Base-by-base conservation (phyloP, 2,113 vertebrate genomes). In the Corydoras maculifer region DNA sequence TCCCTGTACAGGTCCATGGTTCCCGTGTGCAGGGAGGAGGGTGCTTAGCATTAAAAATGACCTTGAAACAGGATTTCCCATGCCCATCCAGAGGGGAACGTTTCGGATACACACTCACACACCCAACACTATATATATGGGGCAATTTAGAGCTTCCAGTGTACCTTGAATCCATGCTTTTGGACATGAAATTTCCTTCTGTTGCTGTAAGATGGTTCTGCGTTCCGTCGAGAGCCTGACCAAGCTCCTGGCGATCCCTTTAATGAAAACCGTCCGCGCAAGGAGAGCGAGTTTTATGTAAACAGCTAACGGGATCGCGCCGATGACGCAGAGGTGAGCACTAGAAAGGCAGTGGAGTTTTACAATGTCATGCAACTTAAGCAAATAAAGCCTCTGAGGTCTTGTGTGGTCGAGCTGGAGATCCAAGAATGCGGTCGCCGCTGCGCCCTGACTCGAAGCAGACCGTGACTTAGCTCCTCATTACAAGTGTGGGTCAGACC, bases 401-500 rank as follows among this genome's bases (percentile, higher is more conserved):
- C 78, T 75, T 81, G 80, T 86, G 87, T 84, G 84, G 84, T 80
- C 82, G 82, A 86, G 83, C 85, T 8, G 71, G 69, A 70, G 78
- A 84, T 86, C 85, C 84, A 78, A 86, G 81, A 83, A 83, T 74
- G 68, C 54, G 72, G 78, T 77, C 74, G 73, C 78, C 67, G 67
- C 81, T 84, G 84, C 75, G 82, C 83, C 65, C 49, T 71, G 83
- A 87, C 81, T 84, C 72, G 80, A 86, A 85, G 87, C 81, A 84
- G 84, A 87, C 84, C 83, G 68, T 84, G 82, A 84, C 86, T 85
- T 83, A 74, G 78, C 76, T 81, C 81, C 84, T 87, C 84, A 87
- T 87, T 86, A 86, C 77, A 83, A 75, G 79, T 82, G 76, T 67
- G 70, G 81, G 77, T 84, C 82, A 84, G 85, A 85, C 86, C 80